Evolutionary conservation across 2,888 invertebrate species (phyloP).

Genomic region (Parnassius orleans): DNA sequence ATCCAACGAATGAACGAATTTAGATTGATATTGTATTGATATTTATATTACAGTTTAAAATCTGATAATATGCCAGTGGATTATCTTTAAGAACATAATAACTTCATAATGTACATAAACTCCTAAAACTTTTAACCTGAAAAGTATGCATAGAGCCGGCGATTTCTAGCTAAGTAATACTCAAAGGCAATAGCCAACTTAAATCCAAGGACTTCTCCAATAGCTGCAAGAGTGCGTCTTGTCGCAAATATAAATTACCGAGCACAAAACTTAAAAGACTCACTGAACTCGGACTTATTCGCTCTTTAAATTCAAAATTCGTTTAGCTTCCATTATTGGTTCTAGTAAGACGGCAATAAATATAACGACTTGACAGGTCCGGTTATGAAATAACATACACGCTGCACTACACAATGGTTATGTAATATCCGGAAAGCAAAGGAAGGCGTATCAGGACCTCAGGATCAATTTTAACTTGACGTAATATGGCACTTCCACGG

Average conservation of each 20-base stretch:
- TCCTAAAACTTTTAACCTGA: too few species aligned
- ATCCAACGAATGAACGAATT: too few species aligned
- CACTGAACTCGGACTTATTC: background rate
- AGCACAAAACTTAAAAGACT: constrained; percentile 1
- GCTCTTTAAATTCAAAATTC: background rate
- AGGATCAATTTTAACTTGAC: too few species aligned
- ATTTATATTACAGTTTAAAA: too few species aligned
- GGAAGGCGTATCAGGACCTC: too few species aligned
- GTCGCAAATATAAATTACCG: background rate
- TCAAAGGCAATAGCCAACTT: background rate
- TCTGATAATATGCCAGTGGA: too few species aligned
- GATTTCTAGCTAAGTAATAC: background rate
- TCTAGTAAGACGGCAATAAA: background rate
- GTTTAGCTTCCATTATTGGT: background rate
- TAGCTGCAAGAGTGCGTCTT: background rate
- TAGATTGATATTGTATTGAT: too few species aligned
- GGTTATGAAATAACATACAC: background rate
- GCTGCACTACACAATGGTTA: background rate
- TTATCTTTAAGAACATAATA: too few species aligned
- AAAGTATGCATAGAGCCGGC: background rate
- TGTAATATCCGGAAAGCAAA: background rate
- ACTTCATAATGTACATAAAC: too few species aligned
- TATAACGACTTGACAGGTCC: background rate
- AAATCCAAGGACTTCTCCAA: background rate
- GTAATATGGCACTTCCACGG: too few species aligned